phyloP scores from a whole-genome alignment of 2,888 invertebrate genomes.

The Sicus ferrugineus region DNA sequence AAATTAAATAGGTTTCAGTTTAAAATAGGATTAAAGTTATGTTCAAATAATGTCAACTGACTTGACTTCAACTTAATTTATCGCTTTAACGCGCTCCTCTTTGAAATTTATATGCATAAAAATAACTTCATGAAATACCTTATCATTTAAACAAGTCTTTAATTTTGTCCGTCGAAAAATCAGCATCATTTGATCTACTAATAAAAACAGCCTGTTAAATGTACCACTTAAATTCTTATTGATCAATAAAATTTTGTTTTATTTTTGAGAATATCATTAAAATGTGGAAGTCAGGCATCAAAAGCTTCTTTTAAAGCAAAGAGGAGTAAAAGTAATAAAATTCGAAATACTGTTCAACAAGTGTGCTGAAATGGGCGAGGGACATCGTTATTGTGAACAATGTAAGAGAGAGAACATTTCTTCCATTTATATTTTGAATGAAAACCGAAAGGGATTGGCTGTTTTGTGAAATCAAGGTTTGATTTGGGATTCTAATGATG shows the following conservation, averaged over 20 bases:
- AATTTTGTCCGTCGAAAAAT: too few relatives aligned
- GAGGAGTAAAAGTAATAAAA: not conserved
- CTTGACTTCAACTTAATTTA: too few relatives aligned
- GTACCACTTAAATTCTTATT: slow-evolving; percentile 10
- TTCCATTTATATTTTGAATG: not conserved
- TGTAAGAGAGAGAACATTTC: not conserved
- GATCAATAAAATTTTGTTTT: slow-evolving; percentile 1
- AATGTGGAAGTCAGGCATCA: not conserved
- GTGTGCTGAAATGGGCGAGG: not conserved
- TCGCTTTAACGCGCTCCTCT: too few relatives aligned
- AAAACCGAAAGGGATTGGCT: not conserved
- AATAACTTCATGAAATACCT: too few relatives aligned
- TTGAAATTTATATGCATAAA: too few relatives aligned
- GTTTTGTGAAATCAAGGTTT: not conserved
- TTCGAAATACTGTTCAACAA: not conserved
- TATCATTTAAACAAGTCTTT: too few relatives aligned
- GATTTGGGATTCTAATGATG: too few relatives aligned
- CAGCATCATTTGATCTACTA: too few relatives aligned
- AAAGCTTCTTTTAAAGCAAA: not conserved
- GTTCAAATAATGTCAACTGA: too few relatives aligned
- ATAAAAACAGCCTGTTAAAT: not conserved
- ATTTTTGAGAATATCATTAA: slow-evolving; percentile 14
- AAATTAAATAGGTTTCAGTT: too few relatives aligned
- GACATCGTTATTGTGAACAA: not conserved
- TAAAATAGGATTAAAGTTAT: too few relatives aligned